Conservation (phyloP, 2,113 vertebrate species). For the Pelodiscus sinensis region DNA sequence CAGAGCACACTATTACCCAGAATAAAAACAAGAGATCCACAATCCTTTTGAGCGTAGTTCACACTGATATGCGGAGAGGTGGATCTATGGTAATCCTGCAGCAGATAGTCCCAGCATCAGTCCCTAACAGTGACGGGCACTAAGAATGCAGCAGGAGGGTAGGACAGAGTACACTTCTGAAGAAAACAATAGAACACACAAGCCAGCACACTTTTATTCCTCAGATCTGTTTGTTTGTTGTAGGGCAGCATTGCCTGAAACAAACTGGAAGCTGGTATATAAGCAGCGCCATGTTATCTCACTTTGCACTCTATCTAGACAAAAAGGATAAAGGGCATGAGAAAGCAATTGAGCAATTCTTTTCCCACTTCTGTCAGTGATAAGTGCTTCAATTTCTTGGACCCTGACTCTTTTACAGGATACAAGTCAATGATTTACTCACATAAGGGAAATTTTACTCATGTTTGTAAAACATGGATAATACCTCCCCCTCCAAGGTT, state of each 20-base stretch:
- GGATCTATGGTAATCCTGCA: slow-evolving; percentile 34
- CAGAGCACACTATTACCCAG: slow-evolving; percentile 19
- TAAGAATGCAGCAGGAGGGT: slow-evolving; percentile 5
- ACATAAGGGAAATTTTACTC: background rate
- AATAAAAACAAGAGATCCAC: background rate
- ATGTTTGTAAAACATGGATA: background rate
- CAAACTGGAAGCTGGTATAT: background rate
- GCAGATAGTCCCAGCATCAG: background rate
- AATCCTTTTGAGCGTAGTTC: slow-evolving; percentile 26
- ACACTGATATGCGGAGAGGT: no score
- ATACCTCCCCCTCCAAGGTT: background rate
- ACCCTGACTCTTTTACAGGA: rapidly evolving
- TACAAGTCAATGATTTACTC: background rate
- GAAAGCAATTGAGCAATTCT: background rate
- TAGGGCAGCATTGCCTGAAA: background rate
- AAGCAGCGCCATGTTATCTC: background rate
- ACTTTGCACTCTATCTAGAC: background rate
- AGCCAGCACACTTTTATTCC: background rate
- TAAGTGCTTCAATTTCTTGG: background rate
- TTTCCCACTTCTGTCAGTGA: background rate
- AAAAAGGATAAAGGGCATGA: background rate
- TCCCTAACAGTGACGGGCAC: slow-evolving; percentile 22
- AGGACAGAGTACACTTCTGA: background rate
- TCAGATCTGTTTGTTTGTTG: background rate
- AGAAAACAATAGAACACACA: rapidly evolving